phyloP scores from a whole-genome alignment of 2,113 vertebrate species.

The Murina feae region DNA sequence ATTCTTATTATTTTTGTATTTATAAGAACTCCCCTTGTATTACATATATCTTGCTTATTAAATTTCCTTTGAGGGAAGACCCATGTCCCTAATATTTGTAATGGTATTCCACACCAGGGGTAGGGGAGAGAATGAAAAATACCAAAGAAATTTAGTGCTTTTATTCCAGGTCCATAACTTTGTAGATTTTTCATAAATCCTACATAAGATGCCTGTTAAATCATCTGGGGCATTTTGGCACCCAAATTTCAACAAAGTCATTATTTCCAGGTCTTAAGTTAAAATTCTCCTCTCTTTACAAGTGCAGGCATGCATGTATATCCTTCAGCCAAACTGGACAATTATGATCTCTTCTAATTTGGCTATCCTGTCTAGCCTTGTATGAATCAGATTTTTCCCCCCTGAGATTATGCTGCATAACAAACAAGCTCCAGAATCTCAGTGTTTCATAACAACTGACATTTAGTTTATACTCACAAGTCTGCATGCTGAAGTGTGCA shows the following conservation, averaged over 20 bases:
- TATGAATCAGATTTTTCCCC: neutral
- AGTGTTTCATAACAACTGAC: neutral
- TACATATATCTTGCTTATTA: neutral
- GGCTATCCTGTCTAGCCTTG: neutral
- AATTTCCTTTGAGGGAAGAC: neutral
- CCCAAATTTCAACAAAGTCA: neutral
- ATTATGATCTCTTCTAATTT: neutral
- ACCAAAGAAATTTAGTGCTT: neutral
- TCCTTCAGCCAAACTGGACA: neutral
- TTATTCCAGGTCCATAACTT: neutral
- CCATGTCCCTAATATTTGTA: neutral
- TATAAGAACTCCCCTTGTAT: neutral
- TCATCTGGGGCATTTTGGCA: neutral
- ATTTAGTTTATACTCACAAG: neutral
- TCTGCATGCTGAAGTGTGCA: neutral
- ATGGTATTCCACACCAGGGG: neutral
- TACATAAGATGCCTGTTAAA: neutral
- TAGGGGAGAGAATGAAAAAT: neutral
- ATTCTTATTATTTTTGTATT: neutral
- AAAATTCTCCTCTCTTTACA: neutral
- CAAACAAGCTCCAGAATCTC: neutral
- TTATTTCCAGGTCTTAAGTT: neutral
- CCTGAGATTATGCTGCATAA: neutral
- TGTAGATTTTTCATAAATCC: slow-evolving; percentile 4
- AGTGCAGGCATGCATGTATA: neutral